These are phyloP conservation scores for Netelia melanura DNA, from an alignment of 2,888 invertebrate species.

Conservation along the genomic window DNA sequence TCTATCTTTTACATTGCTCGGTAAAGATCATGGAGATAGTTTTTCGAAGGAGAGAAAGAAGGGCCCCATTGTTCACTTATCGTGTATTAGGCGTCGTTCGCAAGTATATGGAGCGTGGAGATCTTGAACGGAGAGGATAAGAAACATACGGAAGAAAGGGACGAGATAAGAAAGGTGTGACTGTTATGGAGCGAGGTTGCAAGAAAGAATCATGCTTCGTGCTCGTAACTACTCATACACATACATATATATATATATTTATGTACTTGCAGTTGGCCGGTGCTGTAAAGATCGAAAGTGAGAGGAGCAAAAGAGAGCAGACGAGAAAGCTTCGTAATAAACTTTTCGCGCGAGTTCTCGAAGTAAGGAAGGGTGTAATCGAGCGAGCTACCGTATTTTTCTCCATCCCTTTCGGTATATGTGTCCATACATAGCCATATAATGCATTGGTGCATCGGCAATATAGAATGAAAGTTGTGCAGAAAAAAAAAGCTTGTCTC, in stretches of 20 bases:
- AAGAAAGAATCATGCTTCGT: conserved; percentile 37
- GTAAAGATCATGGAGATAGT: conserved; percentile 1
- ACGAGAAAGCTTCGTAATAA: conserved; percentile 76
- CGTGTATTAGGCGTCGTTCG: conserved; percentile 65
- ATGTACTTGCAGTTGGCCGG: conserved; percentile 45
- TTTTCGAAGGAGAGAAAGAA: conserved; percentile 23
- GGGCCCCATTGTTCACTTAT: conserved; percentile 58
- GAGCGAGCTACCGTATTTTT: conserved; percentile 76
- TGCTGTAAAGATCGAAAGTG: conserved; percentile 66
- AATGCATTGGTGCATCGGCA: too few species aligned
- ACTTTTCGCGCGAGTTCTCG: conserved; percentile 76
- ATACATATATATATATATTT: not conserved
- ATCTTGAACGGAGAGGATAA: conserved; percentile 52
- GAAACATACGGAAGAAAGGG: conserved; percentile 32
- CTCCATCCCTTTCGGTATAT: conserved; percentile 55
- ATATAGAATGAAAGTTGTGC: too few species aligned
- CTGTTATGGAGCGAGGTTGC: conserved; percentile 40
- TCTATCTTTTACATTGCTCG: not conserved
- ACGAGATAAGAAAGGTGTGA: conserved; percentile 42
- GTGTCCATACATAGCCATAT: conserved; percentile 10
- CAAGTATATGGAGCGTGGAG: conserved; percentile 51
- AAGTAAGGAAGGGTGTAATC: conserved; percentile 79
- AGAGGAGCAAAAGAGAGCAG: conserved; percentile 42
- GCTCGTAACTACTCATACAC: conserved; percentile 38
- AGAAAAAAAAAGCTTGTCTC: too few species aligned